Conservation (phyloP, 2,113 vertebrate species). For the Mohoua ochrocephala region DNA sequence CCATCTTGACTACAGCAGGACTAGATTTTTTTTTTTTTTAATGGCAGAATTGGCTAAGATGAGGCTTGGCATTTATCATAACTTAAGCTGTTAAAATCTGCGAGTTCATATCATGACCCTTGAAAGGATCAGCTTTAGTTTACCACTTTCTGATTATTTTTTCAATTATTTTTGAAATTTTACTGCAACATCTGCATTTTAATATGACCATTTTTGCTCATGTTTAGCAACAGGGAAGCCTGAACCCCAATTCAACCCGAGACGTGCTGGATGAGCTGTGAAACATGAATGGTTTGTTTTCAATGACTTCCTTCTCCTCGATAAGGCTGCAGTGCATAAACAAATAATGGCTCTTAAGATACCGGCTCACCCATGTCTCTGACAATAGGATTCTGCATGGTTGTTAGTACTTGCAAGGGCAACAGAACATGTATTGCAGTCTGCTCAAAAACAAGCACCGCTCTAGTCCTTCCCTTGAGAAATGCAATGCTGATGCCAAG, state of each 20-base stretch:
- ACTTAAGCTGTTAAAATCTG: background rate
- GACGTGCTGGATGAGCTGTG: background rate
- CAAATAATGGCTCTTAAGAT: background rate
- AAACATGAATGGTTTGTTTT: background rate
- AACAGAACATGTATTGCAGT: background rate
- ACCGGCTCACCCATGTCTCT: background rate
- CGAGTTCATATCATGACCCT: accelerated
- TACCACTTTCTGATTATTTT: background rate
- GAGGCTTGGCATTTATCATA: background rate
- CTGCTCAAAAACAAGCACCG: accelerated
- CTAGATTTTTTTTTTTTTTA: background rate
- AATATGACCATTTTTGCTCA: background rate
- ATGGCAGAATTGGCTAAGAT: background rate
- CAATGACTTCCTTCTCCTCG: background rate
- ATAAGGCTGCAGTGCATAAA: background rate
- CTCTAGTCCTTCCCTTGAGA: background rate
- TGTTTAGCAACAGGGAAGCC: background rate
- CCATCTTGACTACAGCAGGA: background rate
- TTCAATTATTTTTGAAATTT: background rate
- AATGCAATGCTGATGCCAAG: accelerated
- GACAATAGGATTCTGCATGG: background rate
- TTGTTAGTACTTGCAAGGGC: background rate
- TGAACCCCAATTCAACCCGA: background rate
- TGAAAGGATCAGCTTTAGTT: background rate
- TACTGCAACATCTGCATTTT: background rate